A percentile compares a stretch with the other conserved stretches of the same genome.
These are phyloP conservation scores for Herpetotheres cachinnans DNA, from an alignment of 2,113 vertebrate species.

Conservation along the genomic window DNA sequence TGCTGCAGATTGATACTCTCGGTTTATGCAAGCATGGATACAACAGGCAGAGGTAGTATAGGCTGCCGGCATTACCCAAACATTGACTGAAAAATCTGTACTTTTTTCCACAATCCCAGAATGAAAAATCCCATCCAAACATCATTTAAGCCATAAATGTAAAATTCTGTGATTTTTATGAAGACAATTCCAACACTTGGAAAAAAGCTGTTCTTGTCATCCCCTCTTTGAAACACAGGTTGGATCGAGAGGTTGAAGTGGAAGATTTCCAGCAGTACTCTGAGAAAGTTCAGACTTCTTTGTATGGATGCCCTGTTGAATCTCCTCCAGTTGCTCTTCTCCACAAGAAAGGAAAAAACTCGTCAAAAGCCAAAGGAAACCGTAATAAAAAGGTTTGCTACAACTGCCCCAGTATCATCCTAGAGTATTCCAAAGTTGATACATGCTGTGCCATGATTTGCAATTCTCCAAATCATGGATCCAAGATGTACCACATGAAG, in stretches of 20 bases:
- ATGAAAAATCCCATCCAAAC: background rate
- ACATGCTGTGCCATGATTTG: background rate
- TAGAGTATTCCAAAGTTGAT: background rate
- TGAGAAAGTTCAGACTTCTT: constrained; percentile 85
- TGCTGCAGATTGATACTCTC: background rate
- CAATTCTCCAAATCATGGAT: background rate
- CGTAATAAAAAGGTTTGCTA: constrained; percentile 85
- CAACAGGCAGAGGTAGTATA: background rate
- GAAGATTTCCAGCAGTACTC: constrained; percentile 94
- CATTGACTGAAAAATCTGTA: background rate
- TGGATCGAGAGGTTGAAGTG: constrained; percentile 90
- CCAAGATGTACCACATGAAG: background rate
- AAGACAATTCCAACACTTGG: background rate
- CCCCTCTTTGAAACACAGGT: constrained; percentile 67
- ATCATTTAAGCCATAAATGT: background rate
- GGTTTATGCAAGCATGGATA: background rate
- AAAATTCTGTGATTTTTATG: background rate
- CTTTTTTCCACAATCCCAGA: background rate
- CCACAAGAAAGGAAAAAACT: constrained; percentile 76
- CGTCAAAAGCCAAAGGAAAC: constrained; percentile 77
- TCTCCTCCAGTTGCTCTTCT: constrained; percentile 77
- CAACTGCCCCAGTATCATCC: background rate
- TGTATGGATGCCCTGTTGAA: constrained; percentile 90
- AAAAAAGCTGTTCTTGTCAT: background rate
- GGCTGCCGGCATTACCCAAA: background rate